A percentile compares a stretch with the other conserved stretches of the same genome.
These are phyloP conservation scores for Pocillopora damicornis DNA, from an alignment of 64 coral and sea anemone species.

Conservation along the genomic window DNA sequence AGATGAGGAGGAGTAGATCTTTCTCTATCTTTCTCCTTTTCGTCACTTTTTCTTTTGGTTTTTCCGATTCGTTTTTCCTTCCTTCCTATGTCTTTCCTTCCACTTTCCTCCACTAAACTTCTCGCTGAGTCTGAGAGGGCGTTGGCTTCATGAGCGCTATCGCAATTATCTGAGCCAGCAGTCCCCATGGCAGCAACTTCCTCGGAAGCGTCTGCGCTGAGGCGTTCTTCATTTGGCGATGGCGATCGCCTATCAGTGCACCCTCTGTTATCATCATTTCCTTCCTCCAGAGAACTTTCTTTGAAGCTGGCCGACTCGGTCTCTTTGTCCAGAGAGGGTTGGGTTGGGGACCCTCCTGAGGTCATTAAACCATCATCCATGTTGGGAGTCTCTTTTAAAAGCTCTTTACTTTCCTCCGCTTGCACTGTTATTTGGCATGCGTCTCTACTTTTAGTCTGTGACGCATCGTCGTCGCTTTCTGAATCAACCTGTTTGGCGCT, in stretches of 20 bases:
- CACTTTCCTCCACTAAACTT: conserved; percentile 58
- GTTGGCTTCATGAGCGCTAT: conserved; percentile 65
- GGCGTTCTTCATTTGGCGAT: conserved; percentile 5
- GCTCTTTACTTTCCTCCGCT: neutral
- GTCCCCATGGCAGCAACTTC: conserved; percentile 13
- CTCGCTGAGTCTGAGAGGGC: conserved; percentile 53
- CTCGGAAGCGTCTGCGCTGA: neutral
- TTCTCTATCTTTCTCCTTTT: conserved; percentile 71
- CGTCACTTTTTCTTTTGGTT: conserved; percentile 74
- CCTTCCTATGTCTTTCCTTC: conserved; percentile 48
- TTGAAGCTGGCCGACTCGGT: neutral
- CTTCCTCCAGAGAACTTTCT: neutral
- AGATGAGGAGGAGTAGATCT: conserved; percentile 85
- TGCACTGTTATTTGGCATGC: neutral
- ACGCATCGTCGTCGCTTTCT: conserved; percentile 47
- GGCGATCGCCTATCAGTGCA: neutral
- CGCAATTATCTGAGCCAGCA: conserved; percentile 60
- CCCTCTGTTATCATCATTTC: neutral
- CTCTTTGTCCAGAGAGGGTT: neutral
- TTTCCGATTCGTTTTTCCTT: conserved; percentile 76
- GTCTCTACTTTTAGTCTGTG: neutral
- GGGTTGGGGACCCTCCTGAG: neutral
- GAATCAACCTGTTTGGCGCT: conserved; percentile 27
- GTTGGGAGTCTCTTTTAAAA: neutral
- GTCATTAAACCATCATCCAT: neutral